Conservation (phyloP, 1,140 invertebrate species). For the Calephelis nemesis region DNA sequence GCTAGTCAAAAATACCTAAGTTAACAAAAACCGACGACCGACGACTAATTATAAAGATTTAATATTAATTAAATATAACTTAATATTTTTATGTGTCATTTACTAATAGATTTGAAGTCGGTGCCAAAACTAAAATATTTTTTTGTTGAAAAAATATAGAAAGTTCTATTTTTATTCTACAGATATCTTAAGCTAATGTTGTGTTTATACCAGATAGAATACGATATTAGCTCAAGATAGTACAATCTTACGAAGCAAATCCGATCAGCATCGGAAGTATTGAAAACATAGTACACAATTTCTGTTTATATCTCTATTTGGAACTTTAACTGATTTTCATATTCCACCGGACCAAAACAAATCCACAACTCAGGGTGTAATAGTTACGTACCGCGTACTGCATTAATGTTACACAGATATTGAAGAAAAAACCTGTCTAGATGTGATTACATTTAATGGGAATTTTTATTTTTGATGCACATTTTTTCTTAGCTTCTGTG, state of each 20-base stretch:
- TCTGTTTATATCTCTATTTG: constrained; percentile 35
- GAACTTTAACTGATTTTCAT: constrained; percentile 61
- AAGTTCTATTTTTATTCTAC: no score
- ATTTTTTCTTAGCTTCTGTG: not conserved
- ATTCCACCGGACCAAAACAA: constrained; percentile 64
- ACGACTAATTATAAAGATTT: no score
- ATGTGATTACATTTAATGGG: constrained; percentile 26
- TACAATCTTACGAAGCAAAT: constrained; percentile 19
- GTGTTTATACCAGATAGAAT: no score
- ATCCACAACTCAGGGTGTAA: constrained; percentile 65
- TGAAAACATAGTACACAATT: constrained; percentile 21
- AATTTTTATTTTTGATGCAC: not conserved
- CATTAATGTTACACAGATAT: constrained; percentile 52
- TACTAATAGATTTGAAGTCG: no score
- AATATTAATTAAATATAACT: no score
- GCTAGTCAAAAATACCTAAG: no score
- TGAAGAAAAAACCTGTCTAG: constrained; percentile 28
- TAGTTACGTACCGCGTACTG: constrained; percentile 60
- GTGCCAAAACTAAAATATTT: no score
- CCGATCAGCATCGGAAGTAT: constrained; percentile 19
- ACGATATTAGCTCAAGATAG: not conserved
- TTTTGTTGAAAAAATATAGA: no score
- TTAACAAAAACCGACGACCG: no score
- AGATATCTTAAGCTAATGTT: no score
- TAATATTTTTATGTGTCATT: no score